A percentile compares a stretch with the other conserved stretches of the same genome.
Evolutionary conservation across 2,113 vertebrate species (phyloP).

Genomic region (Cyphomyrus plagiostoma): DNA sequence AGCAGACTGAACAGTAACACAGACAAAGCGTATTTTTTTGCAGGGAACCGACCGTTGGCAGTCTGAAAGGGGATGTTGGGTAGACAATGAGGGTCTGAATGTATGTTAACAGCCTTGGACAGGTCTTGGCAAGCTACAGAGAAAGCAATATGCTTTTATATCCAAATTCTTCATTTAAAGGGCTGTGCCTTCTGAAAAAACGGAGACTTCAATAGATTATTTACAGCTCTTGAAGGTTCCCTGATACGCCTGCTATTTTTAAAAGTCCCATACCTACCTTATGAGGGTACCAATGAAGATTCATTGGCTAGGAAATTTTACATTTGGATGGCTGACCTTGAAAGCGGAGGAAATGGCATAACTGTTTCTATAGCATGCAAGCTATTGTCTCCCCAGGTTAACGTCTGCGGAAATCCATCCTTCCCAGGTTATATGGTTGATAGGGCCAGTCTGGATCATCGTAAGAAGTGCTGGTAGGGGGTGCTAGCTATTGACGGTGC

Average conservation of each 20-base stretch:
- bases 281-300: constrained; percentile 33
- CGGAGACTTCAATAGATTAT: constrained; percentile 34
- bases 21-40: not conserved
- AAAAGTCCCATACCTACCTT: constrained; percentile 45
- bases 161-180: constrained; percentile 22
- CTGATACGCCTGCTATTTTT: constrained; percentile 40
- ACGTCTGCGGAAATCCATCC: not conserved
- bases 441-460: not conserved
- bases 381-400: not conserved
- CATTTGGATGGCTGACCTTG: constrained; percentile 31
- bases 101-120: not conserved
- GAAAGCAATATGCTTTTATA: constrained; percentile 15
- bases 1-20: constrained; percentile 21
- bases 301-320: constrained; percentile 32
- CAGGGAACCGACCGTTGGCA: not conserved
- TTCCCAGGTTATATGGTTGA: not conserved
- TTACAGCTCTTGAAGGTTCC: constrained; percentile 37
- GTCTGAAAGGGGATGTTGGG: constrained; percentile 3
- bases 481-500: not conserved
- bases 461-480: not conserved
- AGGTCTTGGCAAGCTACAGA: not conserved
- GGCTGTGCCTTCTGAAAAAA: constrained; percentile 13
- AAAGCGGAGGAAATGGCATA: constrained; percentile 23
- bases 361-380: constrained; percentile 17
- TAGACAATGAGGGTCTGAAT: constrained; percentile 5